phyloP scores from a whole-genome alignment of 2,113 vertebrate genomes.

The Ptyas mucosa region DNA sequence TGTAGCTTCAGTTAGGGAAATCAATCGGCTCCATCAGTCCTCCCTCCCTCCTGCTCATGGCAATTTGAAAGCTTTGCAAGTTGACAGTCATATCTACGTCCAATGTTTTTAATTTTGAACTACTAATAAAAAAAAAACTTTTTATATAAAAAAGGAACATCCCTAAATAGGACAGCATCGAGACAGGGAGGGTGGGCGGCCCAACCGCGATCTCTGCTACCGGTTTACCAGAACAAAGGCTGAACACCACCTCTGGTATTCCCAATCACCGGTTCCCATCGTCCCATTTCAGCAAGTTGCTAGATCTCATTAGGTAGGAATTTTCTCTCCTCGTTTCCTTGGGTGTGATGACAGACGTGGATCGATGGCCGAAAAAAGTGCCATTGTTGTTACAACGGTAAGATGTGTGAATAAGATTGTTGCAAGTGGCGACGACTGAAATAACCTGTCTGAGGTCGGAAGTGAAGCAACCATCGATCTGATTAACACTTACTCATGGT shows the following conservation, averaged over 20 bases:
- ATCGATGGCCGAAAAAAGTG: background rate
- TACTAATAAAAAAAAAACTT: no score
- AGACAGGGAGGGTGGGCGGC: no score
- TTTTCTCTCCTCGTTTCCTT: background rate
- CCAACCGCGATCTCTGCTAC: no score
- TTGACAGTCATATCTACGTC: no score
- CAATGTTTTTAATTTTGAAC: no score
- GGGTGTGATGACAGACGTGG: background rate
- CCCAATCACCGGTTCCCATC: accelerated
- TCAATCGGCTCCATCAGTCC: no score
- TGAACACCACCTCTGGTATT: background rate
- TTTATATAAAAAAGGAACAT: no score
- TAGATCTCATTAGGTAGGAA: background rate
- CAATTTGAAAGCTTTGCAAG: no score
- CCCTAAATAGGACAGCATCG: no score
- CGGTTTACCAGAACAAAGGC: no score
- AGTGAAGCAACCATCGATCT: background rate
- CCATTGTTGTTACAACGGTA: background rate
- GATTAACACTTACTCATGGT: background rate
- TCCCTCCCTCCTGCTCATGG: no score
- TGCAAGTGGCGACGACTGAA: background rate
- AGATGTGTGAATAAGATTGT: background rate
- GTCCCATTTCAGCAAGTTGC: background rate
- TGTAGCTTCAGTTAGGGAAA: no score
- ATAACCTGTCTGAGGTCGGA: background rate